Base-by-base conservation (phyloP, 2,888 invertebrate species). In the Atethmia centrago region DNA sequence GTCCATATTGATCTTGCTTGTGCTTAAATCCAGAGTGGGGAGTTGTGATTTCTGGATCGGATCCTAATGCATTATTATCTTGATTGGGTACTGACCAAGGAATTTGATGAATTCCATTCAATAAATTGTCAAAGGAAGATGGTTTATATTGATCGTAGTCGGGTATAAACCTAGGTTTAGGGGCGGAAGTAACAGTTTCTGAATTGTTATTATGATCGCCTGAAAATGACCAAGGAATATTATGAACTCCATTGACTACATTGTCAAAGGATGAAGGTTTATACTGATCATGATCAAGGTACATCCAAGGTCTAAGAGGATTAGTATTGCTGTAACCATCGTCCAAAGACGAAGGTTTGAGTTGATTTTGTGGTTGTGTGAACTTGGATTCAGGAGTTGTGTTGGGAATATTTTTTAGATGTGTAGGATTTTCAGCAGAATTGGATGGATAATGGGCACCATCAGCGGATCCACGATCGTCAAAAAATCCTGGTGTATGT, bases 131-230 rank as follows among this genome's bases (percentile, higher is more conserved):
- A 36, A 51, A n/a, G 25, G 40, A 66, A 3, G n/a, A 42, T 56
- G 47, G 56, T 66, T 51, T 58, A 58, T 55, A 36, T 53, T 75
- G 62, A 74, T 55, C 77, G 36, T 36, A 16, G 21, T 51, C 49
- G 14, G 56, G 10, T 42, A 45, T 7, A 19, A 49, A 10, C 14
- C 21, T 21, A 3, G 49, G 14, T 51, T 31, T 2, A 16, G 16
- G 31, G 7, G 56, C 12, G 8, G 16, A 47, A 25, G 68, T 40
- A n/a, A 56, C 56, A 42, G 16, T 47, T 8, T 49, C 28, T 31
- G 21, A 16, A 42, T 21, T 31, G 2, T 42, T 49, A 40, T 42
- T 21, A 31, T 25, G 8, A 3, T 56, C 16, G 12, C 49, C 21
- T 31, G 64, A 16, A 19, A 45, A n/a, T 42, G n/a, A 51, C 58